A percentile compares a stretch with the other conserved stretches of the same genome.
Evolutionary conservation across 1,140 invertebrate genomes (phyloP).

Genomic region (Sinonovacula constricta): DNA sequence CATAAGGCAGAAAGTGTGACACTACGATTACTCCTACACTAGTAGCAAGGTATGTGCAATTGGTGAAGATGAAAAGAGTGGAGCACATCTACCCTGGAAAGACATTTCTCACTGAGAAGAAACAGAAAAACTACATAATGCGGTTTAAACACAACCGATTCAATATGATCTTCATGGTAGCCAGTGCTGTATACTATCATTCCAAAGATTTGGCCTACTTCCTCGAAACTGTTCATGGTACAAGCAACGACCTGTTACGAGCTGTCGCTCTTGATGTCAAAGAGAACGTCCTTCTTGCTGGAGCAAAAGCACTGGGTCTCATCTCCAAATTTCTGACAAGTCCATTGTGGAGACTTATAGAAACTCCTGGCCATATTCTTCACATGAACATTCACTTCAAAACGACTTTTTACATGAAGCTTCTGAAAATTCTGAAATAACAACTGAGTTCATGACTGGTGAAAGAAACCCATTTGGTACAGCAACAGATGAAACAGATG

Average conservation of each 20-base stretch:
- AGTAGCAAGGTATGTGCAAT: conserved; percentile 39
- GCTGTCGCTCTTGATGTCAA: conserved; percentile 28
- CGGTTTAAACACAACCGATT: conserved; percentile 43
- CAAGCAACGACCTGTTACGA: conserved; percentile 20
- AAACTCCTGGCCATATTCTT: conserved; percentile 43
- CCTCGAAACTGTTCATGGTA: conserved; percentile 13
- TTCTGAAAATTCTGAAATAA: background rate
- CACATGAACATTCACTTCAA: conserved; percentile 25
- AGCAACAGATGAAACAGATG: background rate
- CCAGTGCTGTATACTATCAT: conserved; percentile 23
- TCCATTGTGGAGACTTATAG: conserved; percentile 48
- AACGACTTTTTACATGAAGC: conserved; percentile 21
- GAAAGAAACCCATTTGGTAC: conserved; percentile 1
- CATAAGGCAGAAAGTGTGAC: conserved; percentile 38
- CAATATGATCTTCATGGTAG: conserved; percentile 50
- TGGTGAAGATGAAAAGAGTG: conserved; percentile 51
- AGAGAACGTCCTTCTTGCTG: conserved; percentile 28
- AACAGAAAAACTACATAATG: conserved; percentile 15
- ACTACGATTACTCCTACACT: conserved; percentile 38
- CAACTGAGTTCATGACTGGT: conserved; percentile 30
- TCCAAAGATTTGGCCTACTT: conserved; percentile 7
- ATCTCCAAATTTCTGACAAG: conserved; percentile 36
- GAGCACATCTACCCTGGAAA: conserved; percentile 17
- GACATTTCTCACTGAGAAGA: conserved; percentile 6
- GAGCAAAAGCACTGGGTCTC: conserved; percentile 37